Base-by-base conservation (phyloP, 2,113 vertebrate genomes). In the Cercopithecus mona region DNA sequence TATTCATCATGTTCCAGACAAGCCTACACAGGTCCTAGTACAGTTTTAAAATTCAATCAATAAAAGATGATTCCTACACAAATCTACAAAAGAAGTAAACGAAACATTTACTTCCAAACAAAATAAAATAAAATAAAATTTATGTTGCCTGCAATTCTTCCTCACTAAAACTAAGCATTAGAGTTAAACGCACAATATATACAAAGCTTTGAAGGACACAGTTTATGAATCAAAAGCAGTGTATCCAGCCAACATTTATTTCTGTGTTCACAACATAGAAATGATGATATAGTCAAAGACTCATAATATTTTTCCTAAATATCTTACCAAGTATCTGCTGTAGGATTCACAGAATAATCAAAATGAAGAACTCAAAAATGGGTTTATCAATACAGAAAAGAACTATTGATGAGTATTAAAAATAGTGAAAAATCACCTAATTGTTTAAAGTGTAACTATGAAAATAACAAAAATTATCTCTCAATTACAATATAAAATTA, bases 1-100 rank as follows among this genome's bases (percentile, higher is more conserved):
- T 84, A 61, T 84, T 94, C 27, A 79, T 91, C 32, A 50, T 23
- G 14, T 93, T 73, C 32, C 35, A 88, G 52, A 23, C 1, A 55
- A 83, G 22, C 17, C 55, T 59, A 83, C 72, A 57, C 20, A 72
- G 1, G 9, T 20, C 16, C 55, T 43, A 48, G 8, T n/a, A n/a
- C 3, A 88, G 6, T 40, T 88, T 96, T 94, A 45, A 75, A 85
- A 88, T 50, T 73, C 40, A 73, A 84, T 94, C 76, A 97, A 48
- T 79, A 40, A 79, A 45, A 83, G 35, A 73, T 72, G n/a, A 83
- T 20, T 91, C 32, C 13, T 52, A 50, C 20, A 86, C 3, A 93
- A 85, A 70, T 32, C 35, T 57, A 88, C 12, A 43, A 61, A 50
- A 85, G 87, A 64, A n/a, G 40, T 68, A 73, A 93, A 38, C 13